Evolutionary conservation across 2,113 vertebrate species (phyloP).

Genomic region (Channa argus): DNA sequence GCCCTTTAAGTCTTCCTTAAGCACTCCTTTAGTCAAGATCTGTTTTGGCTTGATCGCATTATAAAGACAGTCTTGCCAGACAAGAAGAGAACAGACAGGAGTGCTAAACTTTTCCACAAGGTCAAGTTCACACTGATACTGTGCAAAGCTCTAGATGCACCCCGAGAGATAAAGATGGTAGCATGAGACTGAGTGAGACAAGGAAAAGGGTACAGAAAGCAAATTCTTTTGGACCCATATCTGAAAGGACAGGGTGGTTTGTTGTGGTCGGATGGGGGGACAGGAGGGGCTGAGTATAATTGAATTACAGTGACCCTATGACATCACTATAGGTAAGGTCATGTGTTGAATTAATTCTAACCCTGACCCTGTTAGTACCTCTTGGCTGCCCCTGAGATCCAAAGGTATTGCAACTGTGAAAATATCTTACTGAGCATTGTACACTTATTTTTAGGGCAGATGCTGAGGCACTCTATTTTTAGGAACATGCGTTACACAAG

Average conservation of each 20-base stretch:
- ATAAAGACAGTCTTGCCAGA: constrained; percentile 21
- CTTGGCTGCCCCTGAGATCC: constrained; percentile 39
- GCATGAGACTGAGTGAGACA: constrained; percentile 27
- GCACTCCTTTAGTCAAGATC: neutral
- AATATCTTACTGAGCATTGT: constrained; percentile 46
- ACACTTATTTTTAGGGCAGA: constrained; percentile 41
- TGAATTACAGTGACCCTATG: constrained; percentile 80
- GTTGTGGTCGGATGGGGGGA: constrained; percentile 24
- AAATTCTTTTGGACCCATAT: constrained; percentile 47
- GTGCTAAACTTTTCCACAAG: constrained; percentile 59
- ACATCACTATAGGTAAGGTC: constrained; percentile 75
- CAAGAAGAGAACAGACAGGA: constrained; percentile 22
- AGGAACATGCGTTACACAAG: constrained; percentile 11
- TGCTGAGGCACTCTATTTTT: constrained; percentile 14
- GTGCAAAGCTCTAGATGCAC: constrained; percentile 35
- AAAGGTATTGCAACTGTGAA: constrained; percentile 43
- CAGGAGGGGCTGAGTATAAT: constrained; percentile 61
- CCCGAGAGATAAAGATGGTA: constrained; percentile 35
- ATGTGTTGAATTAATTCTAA: constrained; percentile 79
- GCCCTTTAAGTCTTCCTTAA: constrained; percentile 7
- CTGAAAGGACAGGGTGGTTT: constrained; percentile 36
- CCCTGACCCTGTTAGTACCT: constrained; percentile 65
- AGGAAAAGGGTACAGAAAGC: constrained; percentile 56
- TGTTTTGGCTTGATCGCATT: constrained; percentile 38
- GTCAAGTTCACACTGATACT: constrained; percentile 48